phyloP scores from a whole-genome alignment of 2,888 invertebrate genomes.

The Choreutis nemorana region DNA sequence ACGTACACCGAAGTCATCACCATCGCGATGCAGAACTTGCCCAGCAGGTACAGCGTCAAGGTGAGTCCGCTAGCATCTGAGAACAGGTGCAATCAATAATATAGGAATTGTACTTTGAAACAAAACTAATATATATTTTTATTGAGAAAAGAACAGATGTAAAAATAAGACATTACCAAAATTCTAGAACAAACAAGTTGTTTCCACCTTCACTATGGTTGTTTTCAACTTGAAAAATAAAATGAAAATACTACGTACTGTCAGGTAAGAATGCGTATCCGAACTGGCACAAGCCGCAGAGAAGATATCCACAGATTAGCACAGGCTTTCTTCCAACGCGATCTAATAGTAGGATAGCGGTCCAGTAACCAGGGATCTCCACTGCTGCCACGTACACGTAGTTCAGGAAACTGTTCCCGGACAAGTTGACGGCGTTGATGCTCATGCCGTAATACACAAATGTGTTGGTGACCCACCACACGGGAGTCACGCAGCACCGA shows the following conservation, averaged over 20 bases:
- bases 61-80: constrained; percentile 39
- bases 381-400: constrained; percentile 71
- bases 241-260: constrained; percentile 33
- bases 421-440: constrained; percentile 71
- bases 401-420: constrained; percentile 73
- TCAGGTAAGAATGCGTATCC: constrained; percentile 66
- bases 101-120: too few relatives aligned
- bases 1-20: constrained; percentile 73
- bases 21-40: constrained; percentile 72
- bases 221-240: too few relatives aligned
- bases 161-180: too few relatives aligned
- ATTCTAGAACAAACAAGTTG: too few relatives aligned
- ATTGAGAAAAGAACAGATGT: background rate
- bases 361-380: constrained; percentile 77
- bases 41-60: constrained; percentile 64
- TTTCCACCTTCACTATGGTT: too few relatives aligned
- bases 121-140: background rate
- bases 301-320: constrained; percentile 65
- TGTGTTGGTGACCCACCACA: constrained; percentile 76
- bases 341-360: constrained; percentile 70
- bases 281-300: constrained; percentile 70
- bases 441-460: constrained; percentile 77
- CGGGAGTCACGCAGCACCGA: constrained; percentile 45
- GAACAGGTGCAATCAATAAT: too few relatives aligned
- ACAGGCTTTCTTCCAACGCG: constrained; percentile 70